A percentile compares a stretch with the other conserved stretches of the same genome.
These are phyloP conservation scores for Takifugu bimaculatus DNA, from an alignment of 2,113 vertebrate species.

Conservation along the genomic window DNA sequence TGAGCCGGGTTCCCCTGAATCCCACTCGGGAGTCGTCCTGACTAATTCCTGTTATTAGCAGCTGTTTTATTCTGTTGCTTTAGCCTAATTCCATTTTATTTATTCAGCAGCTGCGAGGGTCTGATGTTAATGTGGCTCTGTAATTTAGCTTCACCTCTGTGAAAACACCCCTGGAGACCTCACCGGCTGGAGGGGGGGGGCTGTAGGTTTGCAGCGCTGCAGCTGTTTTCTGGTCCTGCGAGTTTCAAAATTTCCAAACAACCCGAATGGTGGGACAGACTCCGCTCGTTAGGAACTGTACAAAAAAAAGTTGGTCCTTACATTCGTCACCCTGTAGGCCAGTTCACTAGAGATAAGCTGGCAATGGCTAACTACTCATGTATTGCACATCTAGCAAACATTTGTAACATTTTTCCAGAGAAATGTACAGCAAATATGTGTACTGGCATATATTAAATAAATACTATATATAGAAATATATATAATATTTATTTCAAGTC, in stretches of 20 bases:
- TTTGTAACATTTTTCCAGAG: conserved; percentile 54
- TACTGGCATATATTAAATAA: conserved; percentile 64
- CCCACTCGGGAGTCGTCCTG: no score
- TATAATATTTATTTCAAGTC: conserved; percentile 65
- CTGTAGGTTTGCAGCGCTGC: conserved; percentile 9
- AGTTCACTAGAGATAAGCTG: conserved; percentile 35
- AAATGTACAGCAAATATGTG: conserved; percentile 74
- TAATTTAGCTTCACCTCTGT: background rate
- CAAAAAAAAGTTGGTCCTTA: conserved; percentile 29
- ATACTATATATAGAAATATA: conserved; percentile 71
- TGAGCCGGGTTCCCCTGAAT: no score
- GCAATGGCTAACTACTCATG: conserved; percentile 63
- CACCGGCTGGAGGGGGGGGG: background rate
- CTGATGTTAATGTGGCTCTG: no score
- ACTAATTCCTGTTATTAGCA: no score
- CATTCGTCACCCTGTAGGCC: conserved; percentile 57
- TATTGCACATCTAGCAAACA: conserved; percentile 79
- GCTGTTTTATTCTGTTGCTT: no score
- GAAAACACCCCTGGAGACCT: conserved; percentile 7
- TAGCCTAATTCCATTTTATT: no score
- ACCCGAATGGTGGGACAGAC: conserved; percentile 33
- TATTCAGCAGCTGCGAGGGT: no score
- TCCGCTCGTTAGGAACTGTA: conserved; percentile 20
- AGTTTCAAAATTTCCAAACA: conserved; percentile 19
- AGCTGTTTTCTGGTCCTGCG: background rate